phyloP scores from a whole-genome alignment of 2,888 invertebrate genomes.

The Nymphalis urticae region DNA sequence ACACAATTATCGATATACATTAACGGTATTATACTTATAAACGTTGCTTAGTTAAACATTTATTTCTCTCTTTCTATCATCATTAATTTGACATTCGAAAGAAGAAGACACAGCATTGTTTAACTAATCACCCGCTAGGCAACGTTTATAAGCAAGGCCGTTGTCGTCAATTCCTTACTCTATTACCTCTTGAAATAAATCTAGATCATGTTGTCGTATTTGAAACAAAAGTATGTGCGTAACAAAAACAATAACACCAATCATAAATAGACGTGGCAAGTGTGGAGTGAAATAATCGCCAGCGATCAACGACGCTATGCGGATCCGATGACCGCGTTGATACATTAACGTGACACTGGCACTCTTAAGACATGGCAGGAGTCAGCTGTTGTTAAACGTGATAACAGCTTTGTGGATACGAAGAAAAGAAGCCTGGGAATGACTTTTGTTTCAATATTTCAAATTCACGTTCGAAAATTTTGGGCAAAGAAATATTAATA shows the following conservation, averaged over 20 bases:
- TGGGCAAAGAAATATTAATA: too few relatives aligned
- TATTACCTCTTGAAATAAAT: not conserved
- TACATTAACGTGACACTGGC: slow-evolving; percentile 14
- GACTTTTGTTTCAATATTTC: too few relatives aligned
- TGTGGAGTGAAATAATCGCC: slow-evolving; percentile 11
- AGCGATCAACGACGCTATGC: slow-evolving; percentile 13
- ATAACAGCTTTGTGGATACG: slow-evolving; percentile 10
- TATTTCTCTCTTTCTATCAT: too few relatives aligned
- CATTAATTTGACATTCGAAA: too few relatives aligned
- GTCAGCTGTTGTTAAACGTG: slow-evolving; percentile 11
- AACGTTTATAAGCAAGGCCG: too few relatives aligned
- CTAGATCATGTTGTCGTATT: not conserved
- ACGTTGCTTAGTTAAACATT: too few relatives aligned
- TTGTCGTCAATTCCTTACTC: too few relatives aligned
- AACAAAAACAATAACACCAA: not conserved
- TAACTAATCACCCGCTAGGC: too few relatives aligned
- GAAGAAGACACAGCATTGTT: too few relatives aligned
- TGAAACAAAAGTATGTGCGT: not conserved
- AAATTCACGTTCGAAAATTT: too few relatives aligned
- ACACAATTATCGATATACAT: too few relatives aligned
- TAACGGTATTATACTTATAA: too few relatives aligned
- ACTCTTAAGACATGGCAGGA: not conserved
- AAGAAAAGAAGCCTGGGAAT: not conserved
- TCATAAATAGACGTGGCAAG: slow-evolving; percentile 7
- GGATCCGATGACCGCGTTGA: slow-evolving; percentile 23